Evolutionary conservation across 2,888 invertebrate genomes (phyloP), one percentile per base, ranked within the genome.

Genomic region (Prionchulus punctatus): DNA sequence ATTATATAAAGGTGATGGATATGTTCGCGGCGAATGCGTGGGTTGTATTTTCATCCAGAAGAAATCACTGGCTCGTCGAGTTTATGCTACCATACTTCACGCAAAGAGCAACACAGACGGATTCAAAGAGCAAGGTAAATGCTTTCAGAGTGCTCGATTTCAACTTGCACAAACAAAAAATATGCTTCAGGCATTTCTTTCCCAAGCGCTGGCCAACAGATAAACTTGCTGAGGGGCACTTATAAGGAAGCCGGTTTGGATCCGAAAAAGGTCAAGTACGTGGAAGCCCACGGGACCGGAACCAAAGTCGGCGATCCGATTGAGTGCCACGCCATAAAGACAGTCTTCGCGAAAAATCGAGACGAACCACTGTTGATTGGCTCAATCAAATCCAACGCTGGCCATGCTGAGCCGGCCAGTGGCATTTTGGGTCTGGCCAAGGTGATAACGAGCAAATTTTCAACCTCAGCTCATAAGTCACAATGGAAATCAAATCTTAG

Each of bases 281-380:
- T 98, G 1, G 98, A 98, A 75, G 91, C 94, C 53, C 98, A 98
- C 74, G 96, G 96, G 56, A 98, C 96, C 25, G 98, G 96, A 58
- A 98, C 96, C 12, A 28, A 56, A 43, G 85, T 84, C 45, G 92
- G 96, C n/a, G 98, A 98, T 76, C 94, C 94, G 1, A 88, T 94
- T 71, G 98, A 98, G 76, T 83, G 91, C 1, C 91, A 92, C 72
- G 85, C 91, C 0, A 89, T 98, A 63, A 84, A 85, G 0, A 86
- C 89, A 61, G 79, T 88, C 59, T 90, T 91, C 76, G 91, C 90
- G 75, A 26, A 30, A 26, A 82, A 82, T 60, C 80, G 90, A 50
- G 77, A 78, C 58, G 74, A 30, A 0, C 90, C 94, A 3, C 78
- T 98, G 49, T 74, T 92, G 48, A 82, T 98, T 66, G 96, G 96